Evolutionary conservation across 2,113 vertebrate genomes (phyloP).

Genomic region (Thryonomys swinderianus): DNA sequence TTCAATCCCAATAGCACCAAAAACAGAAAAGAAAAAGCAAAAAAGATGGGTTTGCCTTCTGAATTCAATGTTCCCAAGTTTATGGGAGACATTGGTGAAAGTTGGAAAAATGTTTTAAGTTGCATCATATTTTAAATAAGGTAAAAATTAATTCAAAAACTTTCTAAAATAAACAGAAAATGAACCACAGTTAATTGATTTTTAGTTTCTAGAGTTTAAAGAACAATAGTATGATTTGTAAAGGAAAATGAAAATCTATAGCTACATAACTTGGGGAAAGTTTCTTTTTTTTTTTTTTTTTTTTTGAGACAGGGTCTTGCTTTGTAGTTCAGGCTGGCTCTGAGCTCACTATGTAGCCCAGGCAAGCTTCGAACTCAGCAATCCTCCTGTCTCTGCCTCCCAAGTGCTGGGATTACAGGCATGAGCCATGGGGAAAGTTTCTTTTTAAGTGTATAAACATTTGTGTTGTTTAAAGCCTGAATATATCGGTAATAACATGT

Average conservation of each 20-base stretch:
- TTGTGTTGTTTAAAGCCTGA: not conserved
- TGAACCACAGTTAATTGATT: not conserved
- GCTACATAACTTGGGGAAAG: not conserved
- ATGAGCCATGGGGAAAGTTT: not conserved
- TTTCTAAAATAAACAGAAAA: not conserved
- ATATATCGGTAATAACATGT: not conserved
- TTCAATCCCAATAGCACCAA: no score
- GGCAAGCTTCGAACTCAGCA: no score
- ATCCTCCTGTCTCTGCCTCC: no score
- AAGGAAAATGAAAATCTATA: not conserved
- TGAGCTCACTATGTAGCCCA: no score
- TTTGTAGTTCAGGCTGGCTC: no score
- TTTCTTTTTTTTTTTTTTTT: not conserved
- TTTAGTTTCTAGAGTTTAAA: slow-evolving; percentile 21
- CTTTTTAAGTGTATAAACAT: not conserved
- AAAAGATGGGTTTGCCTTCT: no score
- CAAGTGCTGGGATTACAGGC: no score
- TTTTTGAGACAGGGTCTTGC: no score
- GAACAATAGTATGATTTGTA: not conserved
- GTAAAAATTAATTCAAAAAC: not conserved
- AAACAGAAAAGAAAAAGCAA: no score
- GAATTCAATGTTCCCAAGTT: not conserved
- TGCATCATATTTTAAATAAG: not conserved
- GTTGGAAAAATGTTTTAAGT: not conserved
- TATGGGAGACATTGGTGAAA: not conserved